A percentile compares a stretch with the other conserved stretches of the same genome.
phyloP scores from a whole-genome alignment of 1,140 invertebrate species.

The Drosophila tropicalis region DNA sequence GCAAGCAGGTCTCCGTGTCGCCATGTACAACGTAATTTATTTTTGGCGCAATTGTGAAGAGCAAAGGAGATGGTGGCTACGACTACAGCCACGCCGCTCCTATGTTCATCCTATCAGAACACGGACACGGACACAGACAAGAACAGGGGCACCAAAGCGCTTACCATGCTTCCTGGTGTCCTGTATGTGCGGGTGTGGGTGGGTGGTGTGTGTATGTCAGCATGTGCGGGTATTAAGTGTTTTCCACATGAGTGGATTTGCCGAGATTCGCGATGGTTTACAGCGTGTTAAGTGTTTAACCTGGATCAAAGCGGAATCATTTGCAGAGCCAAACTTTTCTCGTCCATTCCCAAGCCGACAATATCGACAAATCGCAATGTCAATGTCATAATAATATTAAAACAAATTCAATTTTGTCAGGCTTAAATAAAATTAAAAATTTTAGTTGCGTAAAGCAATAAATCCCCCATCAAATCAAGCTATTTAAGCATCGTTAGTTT shows the following conservation, averaged over 20 bases:
- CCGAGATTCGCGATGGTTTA: conserved; percentile 64
- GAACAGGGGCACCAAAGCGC: conserved; percentile 7
- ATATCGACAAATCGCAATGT: conserved; percentile 33
- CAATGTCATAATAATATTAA: conserved; percentile 35
- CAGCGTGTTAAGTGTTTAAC: conserved; percentile 67
- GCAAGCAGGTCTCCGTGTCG: conserved; percentile 39
- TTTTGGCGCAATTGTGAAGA: conserved; percentile 60
- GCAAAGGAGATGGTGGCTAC: conserved; percentile 28
- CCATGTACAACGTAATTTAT: conserved; percentile 59
- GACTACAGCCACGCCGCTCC: conserved; percentile 34
- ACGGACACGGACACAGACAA: conserved; percentile 8
- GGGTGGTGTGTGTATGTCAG: conserved; percentile 5
- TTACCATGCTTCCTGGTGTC: neutral
- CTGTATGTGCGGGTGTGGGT: neutral
- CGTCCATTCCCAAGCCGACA: conserved; percentile 5
- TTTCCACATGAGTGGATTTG: conserved; percentile 67
- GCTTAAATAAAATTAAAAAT: neutral
- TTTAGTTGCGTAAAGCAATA: neutral
- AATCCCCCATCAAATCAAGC: neutral
- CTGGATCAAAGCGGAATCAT: conserved; percentile 64
- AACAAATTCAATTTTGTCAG: conserved; percentile 23
- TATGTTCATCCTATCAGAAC: conserved; percentile 39
- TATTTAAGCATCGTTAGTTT: no score
- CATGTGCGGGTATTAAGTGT: conserved; percentile 58
- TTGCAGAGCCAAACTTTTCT: conserved; percentile 29